Evolutionary conservation across 2,797 vertebrate species (phyloP), one percentile per base, ranked within the genome.

Genomic region (Momotus momota): DNA sequence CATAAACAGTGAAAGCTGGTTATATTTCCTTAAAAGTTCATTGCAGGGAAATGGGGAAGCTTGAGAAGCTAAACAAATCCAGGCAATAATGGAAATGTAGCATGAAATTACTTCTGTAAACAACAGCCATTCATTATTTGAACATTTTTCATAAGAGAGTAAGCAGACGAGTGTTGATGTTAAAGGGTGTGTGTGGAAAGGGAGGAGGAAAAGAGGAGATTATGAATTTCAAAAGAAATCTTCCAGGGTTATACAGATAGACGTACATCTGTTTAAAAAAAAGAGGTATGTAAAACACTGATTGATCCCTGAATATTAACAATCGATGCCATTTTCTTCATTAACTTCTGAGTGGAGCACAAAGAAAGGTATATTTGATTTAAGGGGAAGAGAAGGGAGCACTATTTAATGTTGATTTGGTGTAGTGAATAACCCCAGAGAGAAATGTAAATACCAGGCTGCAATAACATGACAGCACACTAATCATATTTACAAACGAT

Each of bases 401-500:
- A 98, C 98, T 99, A 98, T 99, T 99, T 99, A 99, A 99, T 98
- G 98, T 98, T 98, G 98, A 99, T 99, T 98, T 98, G 98, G 98
- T 98, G 98, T 98, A 98, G 98, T 98, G 98, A 99, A 99, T 99
- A 99, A 98, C 98, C 99, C 99, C 96, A 95, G 98, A 99, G 99
- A 99, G 99, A 99, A 99, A 99, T 99, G 99, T 99, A 99, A 99
- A 99, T 99, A 99, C 98, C 98, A 98, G 97, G 98, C 98, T 99
- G 98, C 99, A 99, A 99, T 99, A 99, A 99, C 98, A 98, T 98
- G 99, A 99, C 99, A 99, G 99, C 98, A 98, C 99, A 99, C 99
- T 99, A 99, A 99, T 99, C 99, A 99, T 99, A 99, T 99, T 99
- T 99, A 99, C 99, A 99, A 99, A 99, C 99, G 99, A 99, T 99